These are phyloP conservation scores for Noctilio leporinus DNA, from an alignment of 2,113 vertebrate species.

Conservation along the genomic window DNA sequence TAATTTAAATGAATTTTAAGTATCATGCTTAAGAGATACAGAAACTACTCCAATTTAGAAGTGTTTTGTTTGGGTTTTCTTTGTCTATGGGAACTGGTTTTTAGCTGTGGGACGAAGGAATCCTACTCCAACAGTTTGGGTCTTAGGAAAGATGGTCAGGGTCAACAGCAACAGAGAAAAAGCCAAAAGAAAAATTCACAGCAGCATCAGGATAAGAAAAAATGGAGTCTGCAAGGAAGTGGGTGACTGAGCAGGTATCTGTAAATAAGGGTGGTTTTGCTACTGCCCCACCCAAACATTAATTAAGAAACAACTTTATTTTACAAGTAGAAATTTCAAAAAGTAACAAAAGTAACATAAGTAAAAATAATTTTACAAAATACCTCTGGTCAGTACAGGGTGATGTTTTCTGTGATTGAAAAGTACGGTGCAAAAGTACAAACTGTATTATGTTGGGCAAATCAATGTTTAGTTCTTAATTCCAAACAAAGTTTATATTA, in stretches of 20 bases:
- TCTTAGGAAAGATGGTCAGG: not conserved
- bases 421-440: conserved; percentile 10
- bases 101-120: not conserved
- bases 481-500: conserved; percentile 12
- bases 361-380: not conserved
- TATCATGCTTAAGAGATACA: not conserved
- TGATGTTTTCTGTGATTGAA: not conserved
- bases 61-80: not conserved
- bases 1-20: conserved; percentile 22
- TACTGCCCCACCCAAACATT: not conserved
- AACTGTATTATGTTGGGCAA: not conserved
- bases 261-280: not conserved
- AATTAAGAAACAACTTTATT: not conserved
- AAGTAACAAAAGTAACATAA: conserved; percentile 13
- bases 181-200: not conserved
- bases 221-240: not conserved
- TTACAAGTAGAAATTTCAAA: not conserved
- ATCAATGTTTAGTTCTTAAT: conserved; percentile 26
- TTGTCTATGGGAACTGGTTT: not conserved
- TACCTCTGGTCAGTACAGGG: not conserved
- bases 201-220: not conserved
- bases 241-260: not conserved
- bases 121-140: not conserved
- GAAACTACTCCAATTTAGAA: not conserved
- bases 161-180: not conserved